Conservation (phyloP, 1,140 invertebrate genomes). For the Solenopsis invicta region DNA sequence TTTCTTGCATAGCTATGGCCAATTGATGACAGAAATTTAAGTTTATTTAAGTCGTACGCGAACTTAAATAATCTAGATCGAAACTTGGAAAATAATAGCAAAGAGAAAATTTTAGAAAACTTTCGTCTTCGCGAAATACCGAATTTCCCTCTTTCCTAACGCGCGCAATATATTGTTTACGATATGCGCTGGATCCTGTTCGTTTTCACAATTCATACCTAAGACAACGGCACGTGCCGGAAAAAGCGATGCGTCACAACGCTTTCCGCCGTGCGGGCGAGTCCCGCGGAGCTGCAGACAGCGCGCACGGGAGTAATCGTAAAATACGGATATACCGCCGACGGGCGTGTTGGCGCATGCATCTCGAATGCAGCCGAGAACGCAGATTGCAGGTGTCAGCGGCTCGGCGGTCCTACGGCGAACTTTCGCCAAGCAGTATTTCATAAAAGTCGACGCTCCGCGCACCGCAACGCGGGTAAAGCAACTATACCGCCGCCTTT, state of each 20-base stretch:
- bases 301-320: constrained; percentile 65
- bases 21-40: neutral
- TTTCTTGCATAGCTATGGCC: too few relatives aligned
- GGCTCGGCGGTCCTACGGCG: constrained; percentile 63
- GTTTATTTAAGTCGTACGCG: neutral
- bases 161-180: neutral
- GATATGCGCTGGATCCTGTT: neutral
- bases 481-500: constrained; percentile 34
- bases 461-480: constrained; percentile 40
- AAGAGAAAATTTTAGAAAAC: neutral
- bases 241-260: constrained; percentile 30
- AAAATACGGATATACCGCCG: constrained; percentile 66
- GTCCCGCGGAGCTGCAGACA: constrained; percentile 2
- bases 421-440: constrained; percentile 75
- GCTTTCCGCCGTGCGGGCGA: constrained; percentile 19
- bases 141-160: neutral
- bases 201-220: constrained; percentile 42
- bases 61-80: neutral
- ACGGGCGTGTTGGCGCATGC: constrained; percentile 46
- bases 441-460: constrained; percentile 74
- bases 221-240: constrained; percentile 30
- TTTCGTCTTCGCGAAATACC: neutral
- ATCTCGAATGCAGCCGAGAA: constrained; percentile 72
- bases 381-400: constrained; percentile 79
- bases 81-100: neutral